Percentiles rank a stretch among this genome's conserved stretches.
Conservation (phyloP, 2,797 vertebrate species). For the Tangara arthus region DNA sequence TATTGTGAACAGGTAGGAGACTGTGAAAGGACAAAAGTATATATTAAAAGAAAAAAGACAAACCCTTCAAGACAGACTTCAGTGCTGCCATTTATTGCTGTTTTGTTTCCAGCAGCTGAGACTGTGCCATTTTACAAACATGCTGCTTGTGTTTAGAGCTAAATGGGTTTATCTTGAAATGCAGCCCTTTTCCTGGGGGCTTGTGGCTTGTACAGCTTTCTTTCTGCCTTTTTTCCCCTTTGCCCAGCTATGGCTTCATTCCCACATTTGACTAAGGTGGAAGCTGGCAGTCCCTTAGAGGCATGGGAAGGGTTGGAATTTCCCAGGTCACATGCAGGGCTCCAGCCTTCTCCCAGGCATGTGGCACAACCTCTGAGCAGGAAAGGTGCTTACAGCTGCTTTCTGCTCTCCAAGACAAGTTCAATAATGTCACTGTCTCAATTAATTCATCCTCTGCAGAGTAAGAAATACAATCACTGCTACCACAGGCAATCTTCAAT, state of each 20-base stretch:
- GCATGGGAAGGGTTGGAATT: conserved; percentile 23
- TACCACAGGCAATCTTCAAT: neutral
- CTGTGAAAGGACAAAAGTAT: neutral
- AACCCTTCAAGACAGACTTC: neutral
- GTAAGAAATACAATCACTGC: neutral
- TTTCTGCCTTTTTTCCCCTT: neutral
- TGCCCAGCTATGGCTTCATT: neutral
- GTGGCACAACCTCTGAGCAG: neutral
- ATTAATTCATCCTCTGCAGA: neutral
- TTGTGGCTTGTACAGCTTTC: neutral
- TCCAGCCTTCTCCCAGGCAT: neutral
- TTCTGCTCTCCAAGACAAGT: conserved; percentile 26
- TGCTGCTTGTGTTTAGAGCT: neutral
- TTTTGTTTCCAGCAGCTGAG: neutral
- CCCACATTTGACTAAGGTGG: neutral
- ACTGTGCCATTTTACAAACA: neutral
- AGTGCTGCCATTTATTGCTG: neutral
- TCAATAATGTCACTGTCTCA: neutral
- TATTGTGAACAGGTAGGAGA: neutral
- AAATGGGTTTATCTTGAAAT: neutral
- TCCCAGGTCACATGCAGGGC: conserved; percentile 15
- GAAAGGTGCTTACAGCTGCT: conserved; percentile 17
- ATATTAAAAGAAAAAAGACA: neutral
- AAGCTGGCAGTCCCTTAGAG: neutral
- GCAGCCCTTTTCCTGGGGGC: neutral